These are phyloP conservation scores for Tanaodytes sp. DNA, from an alignment of 2,888 invertebrate species.

Conservation along the genomic window DNA sequence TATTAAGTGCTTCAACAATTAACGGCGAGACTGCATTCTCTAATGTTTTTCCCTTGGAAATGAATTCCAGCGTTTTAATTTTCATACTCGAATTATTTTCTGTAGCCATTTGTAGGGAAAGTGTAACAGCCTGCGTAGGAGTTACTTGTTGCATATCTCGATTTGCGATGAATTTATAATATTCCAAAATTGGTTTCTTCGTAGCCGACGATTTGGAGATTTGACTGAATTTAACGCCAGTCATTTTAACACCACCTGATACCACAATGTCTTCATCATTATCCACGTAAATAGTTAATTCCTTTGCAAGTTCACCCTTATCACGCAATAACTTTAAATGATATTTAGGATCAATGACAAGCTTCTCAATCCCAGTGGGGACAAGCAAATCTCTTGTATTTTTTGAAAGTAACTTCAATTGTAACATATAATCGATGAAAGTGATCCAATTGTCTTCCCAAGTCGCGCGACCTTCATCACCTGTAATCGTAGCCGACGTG, in stretches of 20 bases:
- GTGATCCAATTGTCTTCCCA: slow-evolving; percentile 81
- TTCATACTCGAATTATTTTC: slow-evolving; percentile 73
- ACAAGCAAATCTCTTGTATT: slow-evolving; percentile 74
- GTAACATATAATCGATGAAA: slow-evolving; percentile 81
- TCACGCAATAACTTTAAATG: slow-evolving; percentile 65
- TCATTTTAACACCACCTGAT: slow-evolving; percentile 77
- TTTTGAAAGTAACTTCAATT: slow-evolving; percentile 75
- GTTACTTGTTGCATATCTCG: slow-evolving; percentile 61
- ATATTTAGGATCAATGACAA: slow-evolving; percentile 75
- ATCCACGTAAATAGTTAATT: slow-evolving; percentile 70
- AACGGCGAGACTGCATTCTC: slow-evolving; percentile 74
- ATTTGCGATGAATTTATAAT: slow-evolving; percentile 74
- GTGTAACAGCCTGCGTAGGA: slow-evolving; percentile 62
- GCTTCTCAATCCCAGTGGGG: slow-evolving; percentile 76
- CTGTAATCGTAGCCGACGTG: slow-evolving; percentile 72
- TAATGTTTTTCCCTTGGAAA: slow-evolving; percentile 63
- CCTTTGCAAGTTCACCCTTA: slow-evolving; percentile 59
- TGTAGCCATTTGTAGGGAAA: slow-evolving; percentile 74
- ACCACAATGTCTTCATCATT: slow-evolving; percentile 70
- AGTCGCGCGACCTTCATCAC: slow-evolving; percentile 66
- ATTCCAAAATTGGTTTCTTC: slow-evolving; percentile 75
- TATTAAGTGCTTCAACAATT: slow-evolving; percentile 78
- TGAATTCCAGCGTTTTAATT: slow-evolving; percentile 68
- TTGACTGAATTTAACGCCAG: slow-evolving; percentile 75
- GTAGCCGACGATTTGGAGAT: slow-evolving; percentile 75